Evolutionary conservation across 2,113 vertebrate genomes (phyloP).

Genomic region (Antigone vipio): DNA sequence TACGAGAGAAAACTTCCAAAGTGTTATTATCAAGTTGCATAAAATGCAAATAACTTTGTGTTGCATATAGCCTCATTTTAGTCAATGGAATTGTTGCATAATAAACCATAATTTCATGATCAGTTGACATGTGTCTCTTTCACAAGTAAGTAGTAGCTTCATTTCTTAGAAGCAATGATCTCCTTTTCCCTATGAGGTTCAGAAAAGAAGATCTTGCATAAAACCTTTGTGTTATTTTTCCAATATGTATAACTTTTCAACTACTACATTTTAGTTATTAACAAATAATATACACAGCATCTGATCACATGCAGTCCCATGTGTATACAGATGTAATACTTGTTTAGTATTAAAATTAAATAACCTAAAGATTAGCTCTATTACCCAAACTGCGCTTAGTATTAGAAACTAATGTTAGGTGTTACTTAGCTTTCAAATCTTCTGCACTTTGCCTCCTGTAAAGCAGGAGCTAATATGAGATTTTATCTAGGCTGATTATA

Average conservation of each 20-base stretch:
- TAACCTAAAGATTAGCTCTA: neutral
- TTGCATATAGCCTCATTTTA: neutral
- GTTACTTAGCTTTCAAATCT: neutral
- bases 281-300: neutral
- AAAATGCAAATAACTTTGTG: neutral
- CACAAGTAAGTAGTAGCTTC: neutral
- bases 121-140: neutral
- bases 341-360: neutral
- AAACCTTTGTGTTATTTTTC: neutral
- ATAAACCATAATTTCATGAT: neutral
- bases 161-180: neutral
- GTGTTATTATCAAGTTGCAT: neutral
- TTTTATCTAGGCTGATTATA: neutral
- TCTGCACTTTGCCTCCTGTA: neutral
- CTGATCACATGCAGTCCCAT: neutral
- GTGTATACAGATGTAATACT: neutral
- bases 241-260: neutral
- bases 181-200: neutral
- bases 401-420: neutral
- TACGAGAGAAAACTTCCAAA: neutral
- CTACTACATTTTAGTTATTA: neutral
- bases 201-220: neutral
- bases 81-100: neutral
- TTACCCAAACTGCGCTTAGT: neutral
- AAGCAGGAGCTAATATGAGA: neutral